These are phyloP conservation scores for Bombus sibiricus DNA, from an alignment of 1,140 invertebrate genomes.

Conservation along the genomic window DNA sequence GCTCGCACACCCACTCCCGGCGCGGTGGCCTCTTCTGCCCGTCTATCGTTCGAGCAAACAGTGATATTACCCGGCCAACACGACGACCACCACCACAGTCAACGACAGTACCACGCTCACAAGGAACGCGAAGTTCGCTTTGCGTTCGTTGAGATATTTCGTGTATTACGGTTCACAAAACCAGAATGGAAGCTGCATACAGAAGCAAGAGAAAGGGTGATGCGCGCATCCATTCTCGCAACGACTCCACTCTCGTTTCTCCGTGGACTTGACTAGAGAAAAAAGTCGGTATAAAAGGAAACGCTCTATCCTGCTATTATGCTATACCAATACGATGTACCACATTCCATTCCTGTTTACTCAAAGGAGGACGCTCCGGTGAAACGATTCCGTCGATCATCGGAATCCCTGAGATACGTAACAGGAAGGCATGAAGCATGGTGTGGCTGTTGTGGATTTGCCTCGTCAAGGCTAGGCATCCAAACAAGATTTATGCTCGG, in stretches of 20 bases:
- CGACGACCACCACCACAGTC: neutral
- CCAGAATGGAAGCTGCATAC: conserved; percentile 53
- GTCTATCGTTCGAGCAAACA: conserved; percentile 33
- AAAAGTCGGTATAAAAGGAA: neutral
- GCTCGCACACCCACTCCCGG: neutral
- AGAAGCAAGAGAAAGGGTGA: neutral
- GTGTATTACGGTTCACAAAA: conserved; percentile 58
- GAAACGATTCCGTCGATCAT: conserved; percentile 27
- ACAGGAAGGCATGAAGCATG: conserved; percentile 16
- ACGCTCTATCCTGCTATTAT: neutral
- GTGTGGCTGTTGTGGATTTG: neutral
- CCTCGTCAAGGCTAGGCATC: conserved; percentile 31
- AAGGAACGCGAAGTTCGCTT: conserved; percentile 26
- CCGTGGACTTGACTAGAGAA: conserved; percentile 8
- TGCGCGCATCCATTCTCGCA: neutral
- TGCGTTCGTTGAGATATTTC: conserved; percentile 50
- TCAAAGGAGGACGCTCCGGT: neutral
- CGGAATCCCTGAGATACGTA: conserved; percentile 39
- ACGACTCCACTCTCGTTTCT: no score
- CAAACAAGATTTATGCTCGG: conserved; percentile 45
- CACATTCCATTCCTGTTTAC: no score
- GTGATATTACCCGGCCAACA: conserved; percentile 44
- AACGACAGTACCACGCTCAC: neutral
- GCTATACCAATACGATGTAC: neutral
- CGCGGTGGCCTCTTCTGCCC: neutral